These are phyloP conservation scores for Heliconius hermathena DNA, from an alignment of 1,140 invertebrate species.

Conservation along the genomic window DNA sequence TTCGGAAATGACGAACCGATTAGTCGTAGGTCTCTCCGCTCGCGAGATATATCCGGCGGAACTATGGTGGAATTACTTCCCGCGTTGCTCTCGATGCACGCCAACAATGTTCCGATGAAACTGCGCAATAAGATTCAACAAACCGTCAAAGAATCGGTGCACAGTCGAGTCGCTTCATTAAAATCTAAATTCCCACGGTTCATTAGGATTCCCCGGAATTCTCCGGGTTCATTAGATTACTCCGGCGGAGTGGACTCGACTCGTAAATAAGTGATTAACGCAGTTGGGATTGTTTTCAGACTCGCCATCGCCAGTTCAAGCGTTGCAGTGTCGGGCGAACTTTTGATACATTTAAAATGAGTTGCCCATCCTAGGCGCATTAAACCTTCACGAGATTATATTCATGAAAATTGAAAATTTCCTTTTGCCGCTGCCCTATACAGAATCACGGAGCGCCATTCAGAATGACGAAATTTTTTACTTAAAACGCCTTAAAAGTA, in stretches of 20 bases:
- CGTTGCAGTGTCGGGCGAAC: slow-evolving; percentile 61
- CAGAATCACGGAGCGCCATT: neutral
- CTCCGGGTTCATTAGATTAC: slow-evolving; percentile 76
- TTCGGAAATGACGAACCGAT: slow-evolving; percentile 77
- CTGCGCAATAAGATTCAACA: slow-evolving; percentile 59
- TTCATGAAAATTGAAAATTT: slow-evolving; percentile 18
- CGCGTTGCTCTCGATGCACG: slow-evolving; percentile 55
- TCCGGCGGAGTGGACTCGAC: slow-evolving; percentile 64
- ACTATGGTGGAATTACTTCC: slow-evolving; percentile 70
- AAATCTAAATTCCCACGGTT: slow-evolving; percentile 72
- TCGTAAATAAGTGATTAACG: slow-evolving; percentile 80
- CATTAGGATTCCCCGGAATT: slow-evolving; percentile 74
- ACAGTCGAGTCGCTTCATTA: slow-evolving; percentile 40
- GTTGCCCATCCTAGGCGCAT: slow-evolving; percentile 47
- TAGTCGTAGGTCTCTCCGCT: slow-evolving; percentile 68
- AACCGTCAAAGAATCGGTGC: slow-evolving; percentile 43
- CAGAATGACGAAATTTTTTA: neutral
- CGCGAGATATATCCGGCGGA: slow-evolving; percentile 77
- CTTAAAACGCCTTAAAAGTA: neutral
- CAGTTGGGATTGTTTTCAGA: slow-evolving; percentile 79
- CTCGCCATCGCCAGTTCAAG: slow-evolving; percentile 45
- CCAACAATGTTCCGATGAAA: slow-evolving; percentile 60
- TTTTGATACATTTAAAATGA: slow-evolving; percentile 78
- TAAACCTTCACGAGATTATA: slow-evolving; percentile 62
- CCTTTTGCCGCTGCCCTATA: neutral